Evolutionary conservation across 2,888 invertebrate species (phyloP), one percentile per base, ranked within the genome.

Genomic region (Abrostola triplasia): DNA sequence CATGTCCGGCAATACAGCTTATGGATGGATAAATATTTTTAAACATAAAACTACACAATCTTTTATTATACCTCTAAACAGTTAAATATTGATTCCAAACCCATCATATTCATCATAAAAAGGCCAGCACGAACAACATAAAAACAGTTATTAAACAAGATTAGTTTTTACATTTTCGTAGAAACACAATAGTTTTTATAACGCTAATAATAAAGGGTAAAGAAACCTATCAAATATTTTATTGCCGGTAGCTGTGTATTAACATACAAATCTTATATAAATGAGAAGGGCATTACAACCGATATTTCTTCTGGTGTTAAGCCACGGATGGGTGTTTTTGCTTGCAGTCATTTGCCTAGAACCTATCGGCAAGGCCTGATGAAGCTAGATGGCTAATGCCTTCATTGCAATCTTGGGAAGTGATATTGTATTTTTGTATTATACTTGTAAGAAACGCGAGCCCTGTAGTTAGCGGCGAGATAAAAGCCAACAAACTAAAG

Each of bases 291-390:
- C 63, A 77, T 62, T 66, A 64, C 48, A 36, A 7, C 52, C 54
- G 37, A 56, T 56, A 61, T 51, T 53, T 64, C 63, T 65, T 57
- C 36, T 59, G 52, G 60, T 56, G 63, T 36, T 50, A 51, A 73
- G 67, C 42, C 50, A 67, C 65, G 48, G 64, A 59, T 57, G 40
- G 44, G 12, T 11, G 53, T 82, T 83, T 81, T 84, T 84, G 70
- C 64, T 0, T 5, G 6, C 41, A 24, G 67, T 79, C 78, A 82
- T 84, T 82, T 84, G 74, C 78, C 62, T 74, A 73, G 57, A 64
- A 53, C n/a, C 74, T 58, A 36, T 48, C n/a, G 53, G 24, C 13
- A 62, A 51, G 40, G 47, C 41, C 70, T 78, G 76, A 80, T 81
- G 78, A 72, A 64, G 67, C 49, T 12, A 55, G 49, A 59, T 63